Evolutionary conservation across 2,797 vertebrate genomes (phyloP).

Genomic region (Catharus ustulatus): DNA sequence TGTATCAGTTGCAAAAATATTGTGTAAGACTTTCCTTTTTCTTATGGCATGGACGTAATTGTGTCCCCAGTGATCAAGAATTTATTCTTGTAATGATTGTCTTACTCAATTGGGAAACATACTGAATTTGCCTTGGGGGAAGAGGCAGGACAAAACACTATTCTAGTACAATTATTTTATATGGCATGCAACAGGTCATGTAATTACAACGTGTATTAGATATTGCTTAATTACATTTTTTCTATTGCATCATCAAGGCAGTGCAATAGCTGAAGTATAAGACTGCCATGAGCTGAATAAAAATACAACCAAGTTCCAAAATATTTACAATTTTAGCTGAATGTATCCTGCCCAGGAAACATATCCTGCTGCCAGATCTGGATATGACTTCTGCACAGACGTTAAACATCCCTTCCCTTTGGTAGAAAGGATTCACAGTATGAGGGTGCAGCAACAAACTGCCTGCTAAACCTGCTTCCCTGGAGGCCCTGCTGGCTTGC

Average conservation of each 20-base stretch:
- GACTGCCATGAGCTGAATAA: background rate
- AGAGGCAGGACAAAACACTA: background rate
- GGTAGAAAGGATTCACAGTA: background rate
- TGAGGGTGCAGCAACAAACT: background rate
- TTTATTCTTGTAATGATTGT: background rate
- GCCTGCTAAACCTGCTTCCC: background rate
- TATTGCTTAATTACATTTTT: background rate
- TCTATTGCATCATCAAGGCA: background rate
- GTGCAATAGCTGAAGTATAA: background rate
- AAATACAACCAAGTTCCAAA: background rate
- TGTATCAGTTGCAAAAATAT: background rate
- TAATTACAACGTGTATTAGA: background rate
- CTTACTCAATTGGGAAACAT: background rate
- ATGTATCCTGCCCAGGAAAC: background rate
- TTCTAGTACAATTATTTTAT: background rate
- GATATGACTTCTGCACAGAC: background rate
- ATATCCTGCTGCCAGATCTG: background rate
- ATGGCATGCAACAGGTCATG: background rate
- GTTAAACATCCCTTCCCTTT: background rate
- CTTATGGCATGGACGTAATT: background rate
- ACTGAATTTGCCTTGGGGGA: background rate
- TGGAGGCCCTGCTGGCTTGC: conserved; percentile 1
- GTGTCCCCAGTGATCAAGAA: background rate
- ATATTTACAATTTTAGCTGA: background rate
- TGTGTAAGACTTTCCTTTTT: background rate